Evolutionary conservation across 2,888 invertebrate genomes (phyloP), one percentile per base, ranked within the genome.

Genomic region (Erpobdella octoculata): DNA sequence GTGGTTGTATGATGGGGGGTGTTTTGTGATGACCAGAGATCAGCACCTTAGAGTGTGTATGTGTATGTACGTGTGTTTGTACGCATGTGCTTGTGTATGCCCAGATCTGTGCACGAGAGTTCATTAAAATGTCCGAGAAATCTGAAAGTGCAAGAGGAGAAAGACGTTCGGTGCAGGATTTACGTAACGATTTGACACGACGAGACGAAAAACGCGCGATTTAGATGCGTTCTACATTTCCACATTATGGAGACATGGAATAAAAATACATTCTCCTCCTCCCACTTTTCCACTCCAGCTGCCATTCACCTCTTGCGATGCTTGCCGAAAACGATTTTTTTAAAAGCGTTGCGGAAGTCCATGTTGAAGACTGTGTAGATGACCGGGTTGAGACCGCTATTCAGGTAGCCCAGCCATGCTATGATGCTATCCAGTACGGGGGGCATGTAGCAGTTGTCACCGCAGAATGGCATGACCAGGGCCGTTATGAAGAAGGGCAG

Each of bases 401-500:
- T 62, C 1, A 62, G 90, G 82, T 92, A 93, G 68, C 93, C 93
- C 70, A 93, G 87, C 93, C 93, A 93, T 64, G 91, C 86, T 58
- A 83, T 79, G 21, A 84, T 78, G 62, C 83, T 82, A 74, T 80
- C 80, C 61, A 84, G 77, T 70, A 82, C 79, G 6, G 74, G 74
- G 9, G 82, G 81, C 77, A 83, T 79, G 58, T 77, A 78, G 76
- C 78, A 81, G 33, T 73, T 76, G 21, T 73, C 73, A 76, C 89
- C 88, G 83, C 92, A 93, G 72, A 92, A 87, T 0, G 93, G 92
- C 86, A 91, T 88, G 67, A 92, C 86, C 53, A 93, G 85, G 0
- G 93, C 92, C 84, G 91, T 87, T 69, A 93, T 88, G 84, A 95
- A 94, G 86, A 95, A 95, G 18, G 95, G 94, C 76, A 93, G 85